Conservation (phyloP, 2,888 invertebrate species). For the Osedax fenrisi region DNA sequence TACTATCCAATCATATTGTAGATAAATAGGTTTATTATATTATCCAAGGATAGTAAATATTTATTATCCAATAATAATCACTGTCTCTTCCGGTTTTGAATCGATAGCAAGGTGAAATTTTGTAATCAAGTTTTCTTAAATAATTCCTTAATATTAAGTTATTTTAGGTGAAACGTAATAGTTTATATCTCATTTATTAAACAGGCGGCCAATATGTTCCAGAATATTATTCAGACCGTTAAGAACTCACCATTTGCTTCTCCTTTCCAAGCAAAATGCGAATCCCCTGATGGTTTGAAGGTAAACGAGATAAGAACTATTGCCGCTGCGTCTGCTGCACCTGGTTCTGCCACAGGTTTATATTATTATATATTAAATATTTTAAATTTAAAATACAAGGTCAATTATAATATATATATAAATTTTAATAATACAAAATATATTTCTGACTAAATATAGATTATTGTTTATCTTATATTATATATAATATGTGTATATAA, state of each 20-base stretch:
- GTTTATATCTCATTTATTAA: too few species aligned
- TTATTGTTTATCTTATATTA: too few species aligned
- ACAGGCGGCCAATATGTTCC: constrained; percentile 41
- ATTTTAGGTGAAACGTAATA: too few species aligned
- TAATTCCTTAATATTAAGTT: too few species aligned
- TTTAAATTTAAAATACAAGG: not conserved
- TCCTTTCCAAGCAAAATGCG: constrained; percentile 46
- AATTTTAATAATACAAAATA: not conserved
- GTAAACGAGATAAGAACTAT: constrained; percentile 44
- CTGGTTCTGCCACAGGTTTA: constrained; percentile 5
- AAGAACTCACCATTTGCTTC: constrained; percentile 43
- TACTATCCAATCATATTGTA: too few species aligned
- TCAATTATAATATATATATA: not conserved
- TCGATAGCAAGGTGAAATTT: constrained; percentile 11
- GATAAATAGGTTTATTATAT: too few species aligned
- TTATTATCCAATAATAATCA: not conserved
- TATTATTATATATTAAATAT: not conserved
- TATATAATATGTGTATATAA: too few species aligned
- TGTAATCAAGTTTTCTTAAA: not conserved
- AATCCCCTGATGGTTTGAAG: constrained; percentile 42
- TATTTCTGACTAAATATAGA: too few species aligned
- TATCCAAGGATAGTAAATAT: too few species aligned
- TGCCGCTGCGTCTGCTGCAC: constrained; percentile 43
- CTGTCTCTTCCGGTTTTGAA: constrained; percentile 4
- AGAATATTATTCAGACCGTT: constrained; percentile 43